These are phyloP conservation scores for Anthoptus insignis DNA, from an alignment of 2,888 invertebrate species.

Conservation along the genomic window DNA sequence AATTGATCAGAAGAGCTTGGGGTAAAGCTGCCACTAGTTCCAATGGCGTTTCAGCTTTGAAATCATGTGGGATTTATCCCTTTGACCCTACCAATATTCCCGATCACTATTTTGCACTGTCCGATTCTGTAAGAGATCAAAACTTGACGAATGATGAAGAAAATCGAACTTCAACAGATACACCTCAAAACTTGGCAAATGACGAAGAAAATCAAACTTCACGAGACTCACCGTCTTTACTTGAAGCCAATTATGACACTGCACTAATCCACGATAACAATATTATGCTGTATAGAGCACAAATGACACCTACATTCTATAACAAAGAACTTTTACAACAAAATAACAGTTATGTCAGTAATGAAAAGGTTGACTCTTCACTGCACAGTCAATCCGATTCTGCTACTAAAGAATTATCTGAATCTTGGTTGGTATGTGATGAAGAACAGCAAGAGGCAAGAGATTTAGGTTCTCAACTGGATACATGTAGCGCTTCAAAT, in stretches of 20 bases:
- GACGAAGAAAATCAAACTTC: no score
- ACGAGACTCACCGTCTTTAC: no score
- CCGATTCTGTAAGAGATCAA: background rate
- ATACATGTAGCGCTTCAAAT: background rate
- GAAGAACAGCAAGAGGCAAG: no score
- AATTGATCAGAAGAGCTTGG: conserved; percentile 9
- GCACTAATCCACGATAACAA: no score
- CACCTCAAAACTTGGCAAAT: background rate
- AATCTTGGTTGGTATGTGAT: no score
- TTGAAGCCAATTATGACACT: no score
- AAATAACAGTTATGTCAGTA: background rate
- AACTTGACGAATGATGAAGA: background rate
- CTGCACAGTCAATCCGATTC: background rate
- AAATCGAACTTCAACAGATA: background rate
- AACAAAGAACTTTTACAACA: no score
- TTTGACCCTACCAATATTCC: background rate
- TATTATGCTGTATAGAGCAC: no score
- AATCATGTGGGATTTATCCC: background rate
- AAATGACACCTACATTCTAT: no score
- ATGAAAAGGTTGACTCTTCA: background rate
- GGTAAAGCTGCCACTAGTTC: background rate
- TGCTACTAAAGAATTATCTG: background rate
- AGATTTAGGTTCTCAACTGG: no score
- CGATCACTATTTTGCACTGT: background rate
- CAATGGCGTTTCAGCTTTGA: conserved; percentile 4